These are phyloP conservation scores for Ciona savignyi DNA, from an alignment of 23 tunicate genomes.

Conservation along the genomic window DNA sequence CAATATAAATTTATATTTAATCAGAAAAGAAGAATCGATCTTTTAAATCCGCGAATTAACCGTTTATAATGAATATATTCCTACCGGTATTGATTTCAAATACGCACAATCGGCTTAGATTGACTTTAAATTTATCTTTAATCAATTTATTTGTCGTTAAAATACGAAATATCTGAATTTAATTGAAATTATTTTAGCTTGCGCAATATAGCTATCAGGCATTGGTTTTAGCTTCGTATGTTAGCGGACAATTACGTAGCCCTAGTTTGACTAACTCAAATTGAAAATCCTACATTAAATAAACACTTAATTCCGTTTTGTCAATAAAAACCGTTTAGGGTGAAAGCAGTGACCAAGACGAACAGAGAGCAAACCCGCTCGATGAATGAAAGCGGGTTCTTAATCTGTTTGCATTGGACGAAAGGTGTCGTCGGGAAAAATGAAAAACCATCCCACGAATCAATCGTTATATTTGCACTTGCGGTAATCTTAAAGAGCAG, in stretches of 20 bases:
- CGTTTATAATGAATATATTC: background rate
- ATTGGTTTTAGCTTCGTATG: no score
- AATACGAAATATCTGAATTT: no score
- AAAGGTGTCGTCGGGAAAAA: background rate
- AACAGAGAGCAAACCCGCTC: background rate
- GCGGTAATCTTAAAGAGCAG: background rate
- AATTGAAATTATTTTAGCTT: no score
- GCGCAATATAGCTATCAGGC: no score
- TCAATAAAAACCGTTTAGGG: background rate
- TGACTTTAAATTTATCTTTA: background rate
- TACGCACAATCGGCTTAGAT: background rate
- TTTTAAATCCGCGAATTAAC: no score
- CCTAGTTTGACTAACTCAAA: no score
- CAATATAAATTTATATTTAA: no score
- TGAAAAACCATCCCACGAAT: background rate
- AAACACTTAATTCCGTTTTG: background rate
- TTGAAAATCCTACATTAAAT: background rate
- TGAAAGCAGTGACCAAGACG: background rate
- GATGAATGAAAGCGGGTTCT: background rate
- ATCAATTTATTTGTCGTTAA: background rate
- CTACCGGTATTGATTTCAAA: background rate
- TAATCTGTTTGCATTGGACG: background rate
- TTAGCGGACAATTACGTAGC: no score
- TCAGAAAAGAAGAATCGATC: no score
- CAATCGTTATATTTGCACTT: background rate